Conservation (phyloP, 2,113 vertebrate genomes). For the Oncorhynchus masou region DNA sequence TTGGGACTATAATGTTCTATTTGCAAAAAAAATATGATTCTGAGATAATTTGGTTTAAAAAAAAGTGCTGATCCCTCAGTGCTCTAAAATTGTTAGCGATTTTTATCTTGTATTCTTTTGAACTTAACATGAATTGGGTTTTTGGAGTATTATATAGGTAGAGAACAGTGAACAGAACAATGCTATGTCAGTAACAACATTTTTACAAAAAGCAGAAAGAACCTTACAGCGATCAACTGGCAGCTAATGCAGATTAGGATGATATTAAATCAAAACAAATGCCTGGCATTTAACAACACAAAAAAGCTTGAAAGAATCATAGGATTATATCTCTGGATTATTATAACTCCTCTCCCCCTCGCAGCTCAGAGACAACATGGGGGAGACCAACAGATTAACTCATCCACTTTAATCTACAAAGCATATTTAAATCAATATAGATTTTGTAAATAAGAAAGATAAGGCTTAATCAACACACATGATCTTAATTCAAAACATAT, state of each 20-base stretch:
- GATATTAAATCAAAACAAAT: constrained; percentile 76
- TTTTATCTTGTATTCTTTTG: too few species aligned
- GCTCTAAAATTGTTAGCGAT: too few species aligned
- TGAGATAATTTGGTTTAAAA: too few species aligned
- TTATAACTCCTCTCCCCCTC: constrained; percentile 53
- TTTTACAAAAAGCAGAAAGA: too few species aligned
- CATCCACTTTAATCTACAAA: constrained; percentile 72
- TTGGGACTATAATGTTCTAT: too few species aligned
- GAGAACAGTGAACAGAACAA: too few species aligned
- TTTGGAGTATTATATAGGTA: too few species aligned
- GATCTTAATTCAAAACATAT: constrained; percentile 75
- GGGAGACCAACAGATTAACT: constrained; percentile 57
- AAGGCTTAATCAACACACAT: constrained; percentile 71
- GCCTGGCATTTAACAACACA: constrained; percentile 68
- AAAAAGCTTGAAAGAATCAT: constrained; percentile 75
- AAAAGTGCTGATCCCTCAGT: too few species aligned
- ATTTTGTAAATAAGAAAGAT: constrained; percentile 67
- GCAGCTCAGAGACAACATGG: constrained; percentile 30
- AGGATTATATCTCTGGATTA: constrained; percentile 77
- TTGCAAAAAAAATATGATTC: too few species aligned
- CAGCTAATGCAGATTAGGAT: constrained; percentile 65
- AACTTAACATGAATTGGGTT: too few species aligned
- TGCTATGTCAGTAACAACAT: too few species aligned
- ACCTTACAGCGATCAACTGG: constrained; percentile 56
- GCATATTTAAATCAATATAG: constrained; percentile 71